A percentile compares a stretch with the other conserved stretches of the same genome.
Conservation (phyloP, 2,888 invertebrate species). For the Hydrotaea diabolus region DNA sequence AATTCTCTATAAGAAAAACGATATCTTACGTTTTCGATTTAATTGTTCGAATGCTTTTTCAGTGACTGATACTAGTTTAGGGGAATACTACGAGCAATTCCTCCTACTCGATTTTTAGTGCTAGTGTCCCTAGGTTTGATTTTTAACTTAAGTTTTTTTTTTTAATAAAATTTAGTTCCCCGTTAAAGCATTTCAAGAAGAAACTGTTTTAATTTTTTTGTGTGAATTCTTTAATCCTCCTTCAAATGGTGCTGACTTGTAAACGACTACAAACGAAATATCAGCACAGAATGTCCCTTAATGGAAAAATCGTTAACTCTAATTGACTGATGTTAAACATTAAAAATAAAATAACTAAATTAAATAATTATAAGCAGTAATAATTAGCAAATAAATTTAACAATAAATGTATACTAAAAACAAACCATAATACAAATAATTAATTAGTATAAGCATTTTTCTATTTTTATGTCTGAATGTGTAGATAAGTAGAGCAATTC, state of each 20-base stretch:
- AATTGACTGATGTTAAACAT: slow-evolving; percentile 57
- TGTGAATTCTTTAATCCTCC: not conserved
- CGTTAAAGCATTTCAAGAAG: no score
- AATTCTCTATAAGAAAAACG: no score
- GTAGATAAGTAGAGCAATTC: slow-evolving; percentile 59
- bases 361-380: not conserved
- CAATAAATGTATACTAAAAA: slow-evolving; percentile 51
- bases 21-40: no score
- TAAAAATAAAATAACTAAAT: not conserved
- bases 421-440: slow-evolving; percentile 4
- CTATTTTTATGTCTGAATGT: slow-evolving; percentile 66
- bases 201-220: not conserved
- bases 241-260: not conserved
- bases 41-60: no score
- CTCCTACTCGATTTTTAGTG: no score
- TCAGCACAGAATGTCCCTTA: not conserved
- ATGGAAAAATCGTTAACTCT: slow-evolving; percentile 25
- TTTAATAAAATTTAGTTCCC: no score
- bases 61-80: no score
- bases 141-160: no score
- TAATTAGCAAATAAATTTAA: not conserved
- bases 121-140: no score
- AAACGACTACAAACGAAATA: not conserved
- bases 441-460: slow-evolving; percentile 45
- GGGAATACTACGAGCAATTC: no score